Base-by-base conservation (phyloP, 1,140 invertebrate genomes). In the Drosophila melanogaster region DNA sequence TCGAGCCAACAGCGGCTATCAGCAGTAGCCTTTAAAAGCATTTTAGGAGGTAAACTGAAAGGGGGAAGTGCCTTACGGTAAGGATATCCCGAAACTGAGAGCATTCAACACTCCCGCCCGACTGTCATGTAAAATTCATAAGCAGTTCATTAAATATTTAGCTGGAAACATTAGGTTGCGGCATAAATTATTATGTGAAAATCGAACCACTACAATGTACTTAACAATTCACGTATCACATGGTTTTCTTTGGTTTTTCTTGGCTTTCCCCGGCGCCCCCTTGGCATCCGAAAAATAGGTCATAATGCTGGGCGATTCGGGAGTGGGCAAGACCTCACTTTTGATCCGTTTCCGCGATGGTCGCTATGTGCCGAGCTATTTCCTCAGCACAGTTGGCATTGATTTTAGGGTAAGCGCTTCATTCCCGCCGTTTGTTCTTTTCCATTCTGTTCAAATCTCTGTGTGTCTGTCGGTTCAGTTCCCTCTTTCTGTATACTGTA, bases 311-410 rank as follows among this genome's bases (percentile, higher is more conserved):
- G 97, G 97, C 19, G 97, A 98, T 93, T 97, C 96, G 65, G 97
- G 96, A 59, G 97, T 98, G 40, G 97, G 97, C 51, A 98, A 98
- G 93, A 97, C 97, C 19, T 97, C 96, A 92, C 94, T 98, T 41
- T 94, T 98, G 69, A 96, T 97, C 44, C 94, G 96, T 85, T 98
- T 97, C 93, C 95, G 96, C 84, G 96, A 97, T 92, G 96, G 96
- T 72, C 94, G 94, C 60, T 98, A 98, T 93, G 94, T 97, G 49
- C 95, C 95, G 75, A 97, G 97, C 90, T 97, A 97, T 93, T 98
- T 97, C 94, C 98, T 98, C 93, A 97, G 97, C 65, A 98, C 97
- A 17, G 97, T 98, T 84, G 97, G 97, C 92, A 97, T 98, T 92
- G 97, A 98, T 94, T 98, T 98, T 94, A 95, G 97, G 96, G 97